These are phyloP conservation scores for Drosophila subobscura DNA, from an alignment of 1,140 invertebrate genomes.

Conservation along the genomic window DNA sequence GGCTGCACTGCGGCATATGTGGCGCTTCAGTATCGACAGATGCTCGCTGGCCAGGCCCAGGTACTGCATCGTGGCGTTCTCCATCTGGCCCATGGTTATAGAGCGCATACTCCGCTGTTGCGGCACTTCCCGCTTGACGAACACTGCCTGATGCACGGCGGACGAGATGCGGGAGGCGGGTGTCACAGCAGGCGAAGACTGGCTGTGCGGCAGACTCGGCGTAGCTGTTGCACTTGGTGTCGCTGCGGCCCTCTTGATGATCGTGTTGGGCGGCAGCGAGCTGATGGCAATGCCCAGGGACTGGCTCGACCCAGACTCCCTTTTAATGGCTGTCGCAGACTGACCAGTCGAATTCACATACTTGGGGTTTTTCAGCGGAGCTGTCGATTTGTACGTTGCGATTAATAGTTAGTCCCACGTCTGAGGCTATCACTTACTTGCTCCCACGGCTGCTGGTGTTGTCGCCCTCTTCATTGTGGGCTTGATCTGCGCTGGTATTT, in stretches of 20 bases:
- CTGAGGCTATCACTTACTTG: constrained; percentile 3
- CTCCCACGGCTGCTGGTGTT: neutral
- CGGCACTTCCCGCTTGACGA: constrained; percentile 64
- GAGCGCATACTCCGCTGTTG: constrained; percentile 67
- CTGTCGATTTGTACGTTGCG: neutral
- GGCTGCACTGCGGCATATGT: constrained; percentile 61
- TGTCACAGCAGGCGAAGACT: constrained; percentile 10
- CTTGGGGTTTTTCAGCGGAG: constrained; percentile 58
- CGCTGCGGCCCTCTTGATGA: constrained; percentile 54
- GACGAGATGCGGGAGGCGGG: constrained; percentile 40
- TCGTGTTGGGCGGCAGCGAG: constrained; percentile 73
- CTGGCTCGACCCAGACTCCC: constrained; percentile 3
- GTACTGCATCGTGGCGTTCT: constrained; percentile 61
- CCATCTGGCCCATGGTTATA: constrained; percentile 65
- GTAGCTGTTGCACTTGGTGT: neutral
- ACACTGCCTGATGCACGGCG: constrained; percentile 68
- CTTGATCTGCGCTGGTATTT: constrained; percentile 60
- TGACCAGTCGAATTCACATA: constrained; percentile 46
- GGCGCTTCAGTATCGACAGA: constrained; percentile 62
- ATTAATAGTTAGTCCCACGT: constrained; percentile 4
- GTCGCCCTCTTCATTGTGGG: constrained; percentile 63
- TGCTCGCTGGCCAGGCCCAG: constrained; percentile 57
- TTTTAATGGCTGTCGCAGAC: constrained; percentile 13
- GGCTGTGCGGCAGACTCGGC: neutral
- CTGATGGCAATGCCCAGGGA: constrained; percentile 64